Percentiles rank a stretch among this genome's conserved stretches.
phyloP scores from a whole-genome alignment of 1,140 invertebrate genomes.

The Euura saliciscinereae region DNA sequence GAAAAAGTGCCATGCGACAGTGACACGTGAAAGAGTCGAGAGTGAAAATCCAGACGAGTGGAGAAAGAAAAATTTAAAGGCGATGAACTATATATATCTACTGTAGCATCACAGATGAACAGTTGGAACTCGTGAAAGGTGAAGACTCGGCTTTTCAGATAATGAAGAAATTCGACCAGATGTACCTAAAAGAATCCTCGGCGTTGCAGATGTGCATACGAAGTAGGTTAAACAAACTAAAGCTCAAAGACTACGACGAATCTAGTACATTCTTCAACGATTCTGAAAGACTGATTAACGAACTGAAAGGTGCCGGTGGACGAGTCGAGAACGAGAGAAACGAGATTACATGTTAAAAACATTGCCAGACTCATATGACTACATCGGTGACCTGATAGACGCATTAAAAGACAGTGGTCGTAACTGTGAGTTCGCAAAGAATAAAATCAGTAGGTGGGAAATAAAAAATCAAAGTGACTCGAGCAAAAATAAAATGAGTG shows the following conservation, averaged over 20 bases:
- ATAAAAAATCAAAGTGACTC: neutral
- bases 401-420: slow-evolving; percentile 13
- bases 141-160: slow-evolving; percentile 17
- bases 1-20: slow-evolving; percentile 16
- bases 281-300: slow-evolving; percentile 20
- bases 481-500: neutral
- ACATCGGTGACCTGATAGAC: slow-evolving; percentile 11
- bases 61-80: neutral
- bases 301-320: slow-evolving; percentile 16
- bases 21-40: slow-evolving; percentile 12
- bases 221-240: neutral
- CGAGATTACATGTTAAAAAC: slow-evolving; percentile 16
- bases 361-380: slow-evolving; percentile 16
- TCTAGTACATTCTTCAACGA: neutral
- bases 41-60: neutral
- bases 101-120: slow-evolving; percentile 17
- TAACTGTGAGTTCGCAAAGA: slow-evolving; percentile 17
- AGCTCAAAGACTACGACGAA: neutral
- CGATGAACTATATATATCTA: neutral
- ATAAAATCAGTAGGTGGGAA: slow-evolving; percentile 16
- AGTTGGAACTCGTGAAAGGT: slow-evolving; percentile 16
- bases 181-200: slow-evolving; percentile 18
- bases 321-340: slow-evolving; percentile 15
- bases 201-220: slow-evolving; percentile 14
- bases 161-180: slow-evolving; percentile 18